Conservation (phyloP, 2,888 invertebrate genomes). For the Iphiclides podalirius region DNA sequence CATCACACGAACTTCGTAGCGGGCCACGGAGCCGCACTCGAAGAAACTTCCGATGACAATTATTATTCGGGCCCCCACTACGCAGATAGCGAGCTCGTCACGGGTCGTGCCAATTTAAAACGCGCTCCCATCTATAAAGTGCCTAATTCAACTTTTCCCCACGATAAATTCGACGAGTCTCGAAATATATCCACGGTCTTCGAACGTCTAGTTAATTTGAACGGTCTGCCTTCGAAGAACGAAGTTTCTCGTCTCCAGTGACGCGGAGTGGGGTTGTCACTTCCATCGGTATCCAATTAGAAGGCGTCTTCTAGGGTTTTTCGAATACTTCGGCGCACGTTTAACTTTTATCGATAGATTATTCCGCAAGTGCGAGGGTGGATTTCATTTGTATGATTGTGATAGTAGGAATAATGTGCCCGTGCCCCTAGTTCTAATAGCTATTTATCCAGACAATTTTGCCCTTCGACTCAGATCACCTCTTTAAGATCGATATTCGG, state of each 20-base stretch:
- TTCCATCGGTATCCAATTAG: constrained; percentile 18
- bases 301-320: constrained; percentile 9
- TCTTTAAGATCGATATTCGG: no score
- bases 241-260: constrained; percentile 27
- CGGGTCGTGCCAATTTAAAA: constrained; percentile 23
- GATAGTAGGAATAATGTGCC: no score
- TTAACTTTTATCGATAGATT: not conserved
- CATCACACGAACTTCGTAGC: constrained; percentile 1
- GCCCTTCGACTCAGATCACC: no score
- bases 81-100: constrained; percentile 19
- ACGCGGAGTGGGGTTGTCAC: constrained; percentile 14
- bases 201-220: constrained; percentile 39
- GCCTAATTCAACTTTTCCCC: constrained; percentile 41
- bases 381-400: no score
- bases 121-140: constrained; percentile 28
- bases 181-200: constrained; percentile 37
- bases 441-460: no score
- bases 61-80: constrained; percentile 17
- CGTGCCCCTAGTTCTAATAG: no score
- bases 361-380: not conserved
- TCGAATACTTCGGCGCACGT: not conserved
- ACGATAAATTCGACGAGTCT: constrained; percentile 42
- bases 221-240: constrained; percentile 30
- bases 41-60: constrained; percentile 21
- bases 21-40: constrained; percentile 7